These are phyloP conservation scores for Zapus hudsonius DNA, from an alignment of 2,113 vertebrate genomes.

Conservation along the genomic window DNA sequence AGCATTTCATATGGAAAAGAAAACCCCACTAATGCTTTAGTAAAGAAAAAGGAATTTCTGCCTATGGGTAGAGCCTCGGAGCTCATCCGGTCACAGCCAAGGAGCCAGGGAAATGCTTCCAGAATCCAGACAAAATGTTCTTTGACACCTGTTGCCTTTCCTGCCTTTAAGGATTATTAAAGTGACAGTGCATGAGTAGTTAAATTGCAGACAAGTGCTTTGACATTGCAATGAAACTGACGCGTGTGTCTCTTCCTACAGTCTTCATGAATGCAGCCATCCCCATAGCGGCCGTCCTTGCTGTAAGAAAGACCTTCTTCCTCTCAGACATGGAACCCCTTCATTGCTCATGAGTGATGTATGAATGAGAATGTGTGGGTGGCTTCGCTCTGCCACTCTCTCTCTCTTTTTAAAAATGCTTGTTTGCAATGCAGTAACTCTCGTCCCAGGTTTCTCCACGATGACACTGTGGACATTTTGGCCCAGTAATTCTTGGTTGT, in stretches of 20 bases:
- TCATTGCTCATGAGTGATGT: conserved; percentile 5
- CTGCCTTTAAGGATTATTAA: conserved; percentile 7
- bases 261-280: conserved; percentile 99
- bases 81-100: not conserved
- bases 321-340: conserved; percentile 37
- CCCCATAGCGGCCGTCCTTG: conserved; percentile 97
- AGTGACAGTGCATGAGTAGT: conserved; percentile 33
- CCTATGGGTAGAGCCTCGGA: conserved; percentile 36
- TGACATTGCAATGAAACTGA: conserved; percentile 49
- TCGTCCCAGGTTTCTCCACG: not conserved
- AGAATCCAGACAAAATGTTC: not conserved
- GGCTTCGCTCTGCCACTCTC: not conserved
- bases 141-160: not conserved
- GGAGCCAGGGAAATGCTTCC: conserved; percentile 29
- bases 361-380: not conserved
- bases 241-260: conserved; percentile 83
- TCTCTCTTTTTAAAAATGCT: not conserved
- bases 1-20: conserved; percentile 15
- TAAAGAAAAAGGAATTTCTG: conserved; percentile 57
- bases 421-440: not conserved
- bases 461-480: not conserved
- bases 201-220: conserved; percentile 50
- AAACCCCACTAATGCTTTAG: not conserved
- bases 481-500: not conserved
- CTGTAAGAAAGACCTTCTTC: conserved; percentile 90